Evolutionary conservation across 2,888 invertebrate species (phyloP).

Genomic region (Lepidocyrtoides sp.): DNA sequence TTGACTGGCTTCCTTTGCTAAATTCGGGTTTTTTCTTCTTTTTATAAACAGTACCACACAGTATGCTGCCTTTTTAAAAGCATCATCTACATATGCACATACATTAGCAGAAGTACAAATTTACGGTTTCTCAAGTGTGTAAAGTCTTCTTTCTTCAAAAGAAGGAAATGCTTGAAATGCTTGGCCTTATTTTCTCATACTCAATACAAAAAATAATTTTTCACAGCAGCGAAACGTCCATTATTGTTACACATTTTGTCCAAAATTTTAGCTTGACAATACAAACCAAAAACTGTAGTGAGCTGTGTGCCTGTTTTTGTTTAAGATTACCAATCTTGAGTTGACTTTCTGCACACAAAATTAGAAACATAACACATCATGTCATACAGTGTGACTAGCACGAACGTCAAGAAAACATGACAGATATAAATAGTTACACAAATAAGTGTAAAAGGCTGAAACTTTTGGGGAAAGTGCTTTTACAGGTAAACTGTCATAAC

Average conservation of each 20-base stretch:
- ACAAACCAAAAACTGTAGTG: not conserved
- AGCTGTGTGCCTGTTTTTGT: not conserved
- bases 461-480: conserved; percentile 72
- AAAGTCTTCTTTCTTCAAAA: not conserved
- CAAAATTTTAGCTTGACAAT: too few species aligned
- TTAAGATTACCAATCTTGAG: not conserved
- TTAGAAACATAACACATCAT: not conserved
- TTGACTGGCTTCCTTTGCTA: conserved; percentile 10
- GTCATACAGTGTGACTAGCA: not conserved
- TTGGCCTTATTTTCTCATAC: too few species aligned
- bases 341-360: not conserved
- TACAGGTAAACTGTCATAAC: conserved; percentile 77
- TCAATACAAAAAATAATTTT: too few species aligned
- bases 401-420: conserved; percentile 57
- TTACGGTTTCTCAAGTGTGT: not conserved
- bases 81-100: not conserved
- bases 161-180: not conserved
- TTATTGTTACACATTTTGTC: not conserved
- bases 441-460: conserved; percentile 29
- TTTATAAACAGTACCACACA: not conserved
- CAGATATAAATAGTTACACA: conserved; percentile 50
- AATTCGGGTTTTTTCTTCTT: conserved; percentile 36
- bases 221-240: not conserved
- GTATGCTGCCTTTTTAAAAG: not conserved
- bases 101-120: not conserved